Evolutionary conservation across 2,113 vertebrate species (phyloP).

Genomic region (Australoheros scitulus): DNA sequence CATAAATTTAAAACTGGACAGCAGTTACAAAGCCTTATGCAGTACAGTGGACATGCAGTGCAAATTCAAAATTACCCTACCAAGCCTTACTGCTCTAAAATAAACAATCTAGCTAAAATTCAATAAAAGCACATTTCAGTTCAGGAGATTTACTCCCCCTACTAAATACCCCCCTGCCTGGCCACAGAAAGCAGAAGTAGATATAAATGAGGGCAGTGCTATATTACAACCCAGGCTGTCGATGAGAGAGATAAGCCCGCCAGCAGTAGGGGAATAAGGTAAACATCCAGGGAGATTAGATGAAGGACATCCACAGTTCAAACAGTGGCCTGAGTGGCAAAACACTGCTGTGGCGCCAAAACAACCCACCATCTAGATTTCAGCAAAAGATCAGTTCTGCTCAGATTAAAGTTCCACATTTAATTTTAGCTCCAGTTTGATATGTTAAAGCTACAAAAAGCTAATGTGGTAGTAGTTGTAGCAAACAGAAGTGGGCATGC

Average conservation of each 20-base stretch:
- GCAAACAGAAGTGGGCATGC: slow-evolving; percentile 10
- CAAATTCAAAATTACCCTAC: background rate
- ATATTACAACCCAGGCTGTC: slow-evolving; percentile 39
- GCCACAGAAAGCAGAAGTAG: slow-evolving; percentile 62
- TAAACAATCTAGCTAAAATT: slow-evolving; percentile 17
- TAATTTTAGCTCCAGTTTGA: slow-evolving; percentile 12
- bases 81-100: slow-evolving; percentile 15
- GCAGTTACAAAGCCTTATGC: background rate
- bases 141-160: slow-evolving; percentile 46
- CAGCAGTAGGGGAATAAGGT: slow-evolving; percentile 48
- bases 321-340: slow-evolving; percentile 48
- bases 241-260: slow-evolving; percentile 64
- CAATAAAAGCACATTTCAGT: slow-evolving; percentile 41
- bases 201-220: slow-evolving; percentile 45
- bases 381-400: background rate
- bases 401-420: slow-evolving; percentile 4
- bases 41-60: background rate
- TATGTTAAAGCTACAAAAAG: background rate
- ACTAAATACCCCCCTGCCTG: slow-evolving; percentile 26
- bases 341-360: slow-evolving; percentile 28
- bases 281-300: slow-evolving; percentile 71
- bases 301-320: slow-evolving; percentile 61
- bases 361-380: slow-evolving; percentile 26
- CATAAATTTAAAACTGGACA: background rate
- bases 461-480: background rate